phyloP scores from a whole-genome alignment of 2,113 vertebrate species.

The Propithecus coquereli region DNA sequence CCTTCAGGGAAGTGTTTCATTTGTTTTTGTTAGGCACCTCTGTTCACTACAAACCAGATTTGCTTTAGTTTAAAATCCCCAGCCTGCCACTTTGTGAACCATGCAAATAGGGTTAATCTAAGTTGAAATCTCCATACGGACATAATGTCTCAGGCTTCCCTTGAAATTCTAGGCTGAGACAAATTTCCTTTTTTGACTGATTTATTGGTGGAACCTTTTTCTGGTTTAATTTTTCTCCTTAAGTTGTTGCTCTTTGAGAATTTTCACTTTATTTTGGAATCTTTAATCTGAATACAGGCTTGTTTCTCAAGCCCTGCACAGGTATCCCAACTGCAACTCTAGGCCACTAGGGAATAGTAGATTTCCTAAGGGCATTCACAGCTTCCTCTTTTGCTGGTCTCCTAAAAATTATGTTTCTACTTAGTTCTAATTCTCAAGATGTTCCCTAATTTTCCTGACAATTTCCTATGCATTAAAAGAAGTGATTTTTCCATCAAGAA shows the following conservation, averaged over 20 bases:
- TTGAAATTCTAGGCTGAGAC: not conserved
- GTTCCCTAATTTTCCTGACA: not conserved
- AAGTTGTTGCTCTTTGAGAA: not conserved
- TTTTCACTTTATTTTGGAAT: not conserved
- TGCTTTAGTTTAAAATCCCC: not conserved
- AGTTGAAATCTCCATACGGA: not conserved
- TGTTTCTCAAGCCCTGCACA: not conserved
- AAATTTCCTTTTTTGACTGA: not conserved
- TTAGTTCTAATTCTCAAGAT: not conserved
- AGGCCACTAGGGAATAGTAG: not conserved
- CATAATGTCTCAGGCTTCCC: not conserved
- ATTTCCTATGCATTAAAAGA: not conserved
- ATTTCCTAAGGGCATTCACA: not conserved
- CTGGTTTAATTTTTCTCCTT: not conserved
- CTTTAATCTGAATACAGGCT: not conserved
- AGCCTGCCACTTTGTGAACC: not conserved
- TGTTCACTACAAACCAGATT: not conserved
- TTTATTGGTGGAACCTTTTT: not conserved
- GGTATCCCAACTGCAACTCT: not conserved
- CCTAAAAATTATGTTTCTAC: not conserved
- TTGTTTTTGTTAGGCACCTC: not conserved
- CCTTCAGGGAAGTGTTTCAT: not conserved
- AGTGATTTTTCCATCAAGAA: not conserved
- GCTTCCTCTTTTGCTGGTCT: not conserved
- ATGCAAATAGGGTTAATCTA: not conserved